These are phyloP conservation scores for Sporophila hypoxantha DNA, from an alignment of 2,113 vertebrate genomes.

Conservation along the genomic window DNA sequence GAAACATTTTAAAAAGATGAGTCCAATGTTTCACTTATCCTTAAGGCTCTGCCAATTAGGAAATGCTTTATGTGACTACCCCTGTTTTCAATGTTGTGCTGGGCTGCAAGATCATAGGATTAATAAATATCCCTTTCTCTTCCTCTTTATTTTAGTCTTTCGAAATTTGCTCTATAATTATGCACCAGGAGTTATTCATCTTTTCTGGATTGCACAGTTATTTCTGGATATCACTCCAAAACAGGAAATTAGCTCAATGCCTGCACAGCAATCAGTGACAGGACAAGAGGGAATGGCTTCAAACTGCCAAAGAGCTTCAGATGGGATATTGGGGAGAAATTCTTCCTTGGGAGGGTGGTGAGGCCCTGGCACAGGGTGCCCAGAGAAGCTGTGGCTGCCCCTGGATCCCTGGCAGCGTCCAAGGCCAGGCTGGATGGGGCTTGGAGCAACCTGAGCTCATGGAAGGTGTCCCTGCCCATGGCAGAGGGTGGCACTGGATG, in stretches of 20 bases:
- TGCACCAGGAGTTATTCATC: background rate
- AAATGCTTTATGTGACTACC: background rate
- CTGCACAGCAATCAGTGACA: background rate
- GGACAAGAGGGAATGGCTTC: background rate
- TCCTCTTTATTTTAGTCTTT: background rate
- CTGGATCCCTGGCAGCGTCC: background rate
- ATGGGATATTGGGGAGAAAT: background rate
- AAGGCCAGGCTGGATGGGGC: fast-evolving
- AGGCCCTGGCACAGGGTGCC: background rate
- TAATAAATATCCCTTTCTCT: background rate
- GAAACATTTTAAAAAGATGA: constrained; percentile 22
- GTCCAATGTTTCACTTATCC: background rate
- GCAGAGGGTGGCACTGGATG: background rate
- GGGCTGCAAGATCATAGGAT: background rate
- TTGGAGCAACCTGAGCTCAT: fast-evolving
- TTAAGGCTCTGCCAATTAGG: background rate
- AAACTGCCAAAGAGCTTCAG: background rate
- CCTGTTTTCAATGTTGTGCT: background rate
- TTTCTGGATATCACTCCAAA: background rate
- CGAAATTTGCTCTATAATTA: background rate
- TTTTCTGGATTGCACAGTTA: background rate
- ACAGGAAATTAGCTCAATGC: background rate
- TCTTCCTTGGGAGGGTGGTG: fast-evolving
- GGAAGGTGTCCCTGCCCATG: background rate
- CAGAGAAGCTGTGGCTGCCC: background rate